Evolutionary conservation across 2,888 invertebrate species (phyloP).

Genomic region (Tetanocera ferruginea): DNA sequence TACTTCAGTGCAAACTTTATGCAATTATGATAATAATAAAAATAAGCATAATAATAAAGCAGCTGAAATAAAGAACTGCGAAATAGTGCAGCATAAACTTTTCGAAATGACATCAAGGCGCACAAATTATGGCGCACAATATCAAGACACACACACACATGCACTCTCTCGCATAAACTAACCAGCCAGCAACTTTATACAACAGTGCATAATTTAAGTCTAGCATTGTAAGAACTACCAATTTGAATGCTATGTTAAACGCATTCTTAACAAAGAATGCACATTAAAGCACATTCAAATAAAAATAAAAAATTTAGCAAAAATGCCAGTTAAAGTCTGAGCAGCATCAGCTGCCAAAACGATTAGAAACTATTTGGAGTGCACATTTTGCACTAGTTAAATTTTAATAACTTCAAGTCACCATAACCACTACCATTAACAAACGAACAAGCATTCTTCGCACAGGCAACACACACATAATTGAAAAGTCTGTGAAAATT

Average conservation of each 20-base stretch:
- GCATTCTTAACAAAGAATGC: conserved; percentile 34
- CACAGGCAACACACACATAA: background rate
- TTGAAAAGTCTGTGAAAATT: background rate
- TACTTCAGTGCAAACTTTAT: too few species aligned
- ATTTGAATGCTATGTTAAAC: conserved; percentile 48
- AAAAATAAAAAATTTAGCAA: background rate
- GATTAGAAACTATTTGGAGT: too few species aligned
- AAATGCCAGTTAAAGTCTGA: background rate
- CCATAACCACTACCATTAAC: too few species aligned
- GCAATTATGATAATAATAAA: too few species aligned
- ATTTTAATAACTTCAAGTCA: too few species aligned
- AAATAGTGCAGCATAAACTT: too few species aligned
- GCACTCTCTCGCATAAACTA: background rate
- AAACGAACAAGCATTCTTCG: too few species aligned
- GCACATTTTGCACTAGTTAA: too few species aligned
- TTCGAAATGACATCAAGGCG: too few species aligned
- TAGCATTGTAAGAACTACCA: conserved; percentile 37
- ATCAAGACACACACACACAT: conserved; percentile 14
- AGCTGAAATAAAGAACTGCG: too few species aligned
- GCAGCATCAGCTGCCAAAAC: too few species aligned
- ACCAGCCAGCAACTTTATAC: conserved; percentile 18
- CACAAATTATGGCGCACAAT: background rate
- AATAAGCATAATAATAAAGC: too few species aligned
- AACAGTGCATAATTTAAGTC: conserved; percentile 35
- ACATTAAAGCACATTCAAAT: conserved; percentile 18